phyloP scores from a whole-genome alignment of 2,113 vertebrate species.

The Lycaon pictus region DNA sequence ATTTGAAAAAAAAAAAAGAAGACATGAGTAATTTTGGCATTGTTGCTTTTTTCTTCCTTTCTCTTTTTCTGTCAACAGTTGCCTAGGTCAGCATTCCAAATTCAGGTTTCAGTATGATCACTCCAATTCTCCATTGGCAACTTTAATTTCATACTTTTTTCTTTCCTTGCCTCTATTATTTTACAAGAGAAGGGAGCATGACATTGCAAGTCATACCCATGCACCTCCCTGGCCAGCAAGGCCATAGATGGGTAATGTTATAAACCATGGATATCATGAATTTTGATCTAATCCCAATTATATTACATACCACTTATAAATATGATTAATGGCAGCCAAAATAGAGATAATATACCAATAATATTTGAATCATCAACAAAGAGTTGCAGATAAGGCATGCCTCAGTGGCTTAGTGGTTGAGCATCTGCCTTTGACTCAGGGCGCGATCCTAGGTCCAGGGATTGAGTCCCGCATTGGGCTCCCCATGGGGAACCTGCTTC shows the following conservation, averaged over 20 bases:
- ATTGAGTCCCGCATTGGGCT: too few relatives aligned
- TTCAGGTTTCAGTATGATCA: neutral
- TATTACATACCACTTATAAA: neutral
- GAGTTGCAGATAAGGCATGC: neutral
- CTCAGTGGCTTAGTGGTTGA: too few relatives aligned
- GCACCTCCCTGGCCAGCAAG: neutral
- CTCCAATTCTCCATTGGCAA: neutral
- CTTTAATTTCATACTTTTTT: conserved; percentile 1
- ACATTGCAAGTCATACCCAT: neutral
- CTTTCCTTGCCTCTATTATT: neutral
- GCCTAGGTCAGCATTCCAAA: neutral
- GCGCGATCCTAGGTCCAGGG: too few relatives aligned
- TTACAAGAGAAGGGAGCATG: neutral
- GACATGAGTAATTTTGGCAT: neutral
- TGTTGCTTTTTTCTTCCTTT: neutral
- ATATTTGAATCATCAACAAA: conserved; percentile 23
- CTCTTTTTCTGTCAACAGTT: neutral
- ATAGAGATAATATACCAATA: neutral
- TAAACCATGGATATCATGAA: neutral
- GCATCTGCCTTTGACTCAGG: too few relatives aligned
- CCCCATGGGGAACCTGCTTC: too few relatives aligned
- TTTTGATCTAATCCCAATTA: neutral
- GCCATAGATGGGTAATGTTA: neutral
- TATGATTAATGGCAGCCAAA: neutral
- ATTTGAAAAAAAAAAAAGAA: neutral